Percentiles rank a stretch among this genome's conserved stretches.
Conservation (phyloP, 1,140 invertebrate genomes). For the Bombus pyrosoma region DNA sequence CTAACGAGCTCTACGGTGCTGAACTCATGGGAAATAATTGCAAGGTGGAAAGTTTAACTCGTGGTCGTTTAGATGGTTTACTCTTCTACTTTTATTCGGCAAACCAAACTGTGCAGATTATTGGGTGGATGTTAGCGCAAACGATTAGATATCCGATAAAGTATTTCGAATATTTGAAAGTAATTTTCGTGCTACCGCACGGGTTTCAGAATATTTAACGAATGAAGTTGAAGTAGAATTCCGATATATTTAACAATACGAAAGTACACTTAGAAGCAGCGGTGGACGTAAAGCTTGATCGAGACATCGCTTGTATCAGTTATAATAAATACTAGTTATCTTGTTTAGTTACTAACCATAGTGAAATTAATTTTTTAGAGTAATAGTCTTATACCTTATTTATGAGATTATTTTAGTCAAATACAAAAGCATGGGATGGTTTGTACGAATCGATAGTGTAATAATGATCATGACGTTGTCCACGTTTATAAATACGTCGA, state of each 20-base stretch:
- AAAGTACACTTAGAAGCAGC: not conserved
- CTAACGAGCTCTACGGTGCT: constrained; percentile 21
- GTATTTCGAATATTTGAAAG: not conserved
- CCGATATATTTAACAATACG: not conserved
- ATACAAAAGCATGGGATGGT: not conserved
- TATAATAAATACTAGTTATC: no score
- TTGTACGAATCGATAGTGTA: not conserved
- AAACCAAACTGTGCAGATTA: not conserved
- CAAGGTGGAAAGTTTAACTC: constrained; percentile 11
- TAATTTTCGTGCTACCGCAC: not conserved
- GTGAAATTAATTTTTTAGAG: no score
- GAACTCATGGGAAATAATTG: no score
- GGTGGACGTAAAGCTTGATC: not conserved
- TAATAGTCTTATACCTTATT: no score
- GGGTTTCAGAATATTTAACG: not conserved
- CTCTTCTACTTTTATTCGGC: not conserved
- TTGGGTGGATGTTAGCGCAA: not conserved
- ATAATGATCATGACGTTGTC: not conserved
- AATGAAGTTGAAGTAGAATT: not conserved
- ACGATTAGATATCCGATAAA: not conserved
- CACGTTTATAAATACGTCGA: not conserved
- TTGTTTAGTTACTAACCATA: no score
- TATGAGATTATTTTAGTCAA: not conserved
- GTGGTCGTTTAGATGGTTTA: not conserved
- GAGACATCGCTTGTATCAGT: no score